phyloP scores from a whole-genome alignment of 2,888 invertebrate genomes.

The Chironomus riparius region DNA sequence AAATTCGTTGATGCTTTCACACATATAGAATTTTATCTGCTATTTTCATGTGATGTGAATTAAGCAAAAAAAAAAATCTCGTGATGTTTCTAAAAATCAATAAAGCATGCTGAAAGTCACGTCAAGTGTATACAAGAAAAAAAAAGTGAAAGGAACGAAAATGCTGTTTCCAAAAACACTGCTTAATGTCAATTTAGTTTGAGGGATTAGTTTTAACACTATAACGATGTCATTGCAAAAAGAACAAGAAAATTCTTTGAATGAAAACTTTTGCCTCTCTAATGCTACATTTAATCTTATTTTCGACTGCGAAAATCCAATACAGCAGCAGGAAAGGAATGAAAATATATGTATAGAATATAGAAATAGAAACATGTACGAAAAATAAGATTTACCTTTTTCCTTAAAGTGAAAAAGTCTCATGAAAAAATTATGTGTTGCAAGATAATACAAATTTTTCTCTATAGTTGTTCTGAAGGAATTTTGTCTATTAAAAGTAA shows the following conservation, averaged over 20 bases:
- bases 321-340: background rate
- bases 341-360: background rate
- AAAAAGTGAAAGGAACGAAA: background rate
- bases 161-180: background rate
- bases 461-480: background rate
- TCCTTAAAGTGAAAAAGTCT: background rate
- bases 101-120: background rate
- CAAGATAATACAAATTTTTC: background rate
- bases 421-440: conserved; percentile 1
- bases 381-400: background rate
- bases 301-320: conserved; percentile 23
- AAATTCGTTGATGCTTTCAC: background rate
- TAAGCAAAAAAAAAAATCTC: background rate
- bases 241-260: conserved; percentile 10
- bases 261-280: background rate
- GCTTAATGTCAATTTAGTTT: conserved; percentile 25
- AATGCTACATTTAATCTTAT: conserved; percentile 26
- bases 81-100: background rate
- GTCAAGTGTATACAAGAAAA: background rate
- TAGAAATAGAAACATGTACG: background rate
- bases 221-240: conserved; percentile 9
- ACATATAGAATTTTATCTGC: background rate
- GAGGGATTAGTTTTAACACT: conserved; percentile 22
- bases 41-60: no score
- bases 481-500: background rate